Conservation (phyloP, 2,113 vertebrate species). For the Ceuthmochares aereus region DNA sequence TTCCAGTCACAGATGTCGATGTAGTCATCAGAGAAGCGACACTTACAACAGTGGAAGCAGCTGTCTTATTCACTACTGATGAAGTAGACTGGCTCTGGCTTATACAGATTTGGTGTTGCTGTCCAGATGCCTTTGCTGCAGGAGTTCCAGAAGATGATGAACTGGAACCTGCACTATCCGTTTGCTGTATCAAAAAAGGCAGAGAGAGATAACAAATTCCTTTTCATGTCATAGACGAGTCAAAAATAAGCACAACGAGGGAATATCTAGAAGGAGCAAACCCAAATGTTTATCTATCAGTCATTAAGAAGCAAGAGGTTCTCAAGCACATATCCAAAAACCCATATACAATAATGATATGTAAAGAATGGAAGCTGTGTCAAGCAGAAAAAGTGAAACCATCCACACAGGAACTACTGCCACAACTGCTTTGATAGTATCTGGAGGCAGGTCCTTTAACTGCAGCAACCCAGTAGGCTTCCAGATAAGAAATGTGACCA, state of each 20-base stretch:
- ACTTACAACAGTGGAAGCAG: slow-evolving; percentile 69
- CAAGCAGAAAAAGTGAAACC: not conserved
- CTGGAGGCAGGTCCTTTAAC: not conserved
- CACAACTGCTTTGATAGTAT: not conserved
- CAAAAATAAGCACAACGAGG: not conserved
- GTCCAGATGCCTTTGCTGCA: slow-evolving; percentile 68
- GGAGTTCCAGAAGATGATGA: slow-evolving; percentile 58
- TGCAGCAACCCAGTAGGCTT: not conserved
- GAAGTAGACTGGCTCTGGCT: slow-evolving; percentile 63
- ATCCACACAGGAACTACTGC: not conserved
- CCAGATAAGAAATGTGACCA: not conserved
- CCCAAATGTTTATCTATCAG: not conserved
- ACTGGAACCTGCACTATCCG: slow-evolving; percentile 57
- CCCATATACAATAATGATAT: not conserved
- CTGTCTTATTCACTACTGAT: slow-evolving; percentile 65
- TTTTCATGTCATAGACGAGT: not conserved
- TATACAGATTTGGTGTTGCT: slow-evolving; percentile 73
- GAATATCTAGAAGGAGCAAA: not conserved
- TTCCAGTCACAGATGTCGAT: slow-evolving; percentile 78
- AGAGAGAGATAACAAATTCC: not conserved
- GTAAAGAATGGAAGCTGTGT: not conserved
- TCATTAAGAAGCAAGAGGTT: not conserved
- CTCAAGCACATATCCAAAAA: not conserved
- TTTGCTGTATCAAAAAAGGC: slow-evolving; percentile 39
- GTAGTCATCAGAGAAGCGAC: slow-evolving; percentile 83